A percentile compares a stretch with the other conserved stretches of the same genome.
Evolutionary conservation across 2,113 vertebrate genomes (phyloP).

Genomic region (Syngnathus floridae): DNA sequence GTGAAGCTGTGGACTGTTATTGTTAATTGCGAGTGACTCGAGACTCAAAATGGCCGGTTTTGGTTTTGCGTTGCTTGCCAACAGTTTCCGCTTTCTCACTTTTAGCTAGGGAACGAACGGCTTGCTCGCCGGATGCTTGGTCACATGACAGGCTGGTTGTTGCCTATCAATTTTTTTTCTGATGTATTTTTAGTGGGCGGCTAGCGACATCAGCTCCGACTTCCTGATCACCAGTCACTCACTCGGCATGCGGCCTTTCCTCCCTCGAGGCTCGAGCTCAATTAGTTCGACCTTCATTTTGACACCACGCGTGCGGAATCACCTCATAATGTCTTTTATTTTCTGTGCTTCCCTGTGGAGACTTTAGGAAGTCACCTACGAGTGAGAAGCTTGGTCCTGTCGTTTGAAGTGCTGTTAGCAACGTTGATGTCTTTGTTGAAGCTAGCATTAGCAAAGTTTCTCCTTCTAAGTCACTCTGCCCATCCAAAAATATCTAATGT

Average conservation of each 20-base stretch:
- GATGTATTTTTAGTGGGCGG: neutral
- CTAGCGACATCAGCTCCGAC: conserved; percentile 18
- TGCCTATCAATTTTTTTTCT: no score
- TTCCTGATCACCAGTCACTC: conserved; percentile 36
- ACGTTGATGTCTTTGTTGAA: no score
- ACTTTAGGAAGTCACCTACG: no score
- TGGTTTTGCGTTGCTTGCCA: neutral
- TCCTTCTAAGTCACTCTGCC: no score
- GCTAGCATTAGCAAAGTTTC: no score
- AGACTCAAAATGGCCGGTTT: neutral
- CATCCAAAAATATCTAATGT: no score
- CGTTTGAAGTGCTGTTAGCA: no score
- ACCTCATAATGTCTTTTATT: neutral
- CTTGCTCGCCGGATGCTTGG: conserved; percentile 16
- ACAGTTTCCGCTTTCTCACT: neutral
- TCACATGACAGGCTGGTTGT: neutral
- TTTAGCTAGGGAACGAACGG: neutral
- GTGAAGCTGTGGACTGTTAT: conserved; percentile 5
- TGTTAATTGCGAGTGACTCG: neutral
- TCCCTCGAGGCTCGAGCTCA: conserved; percentile 23
- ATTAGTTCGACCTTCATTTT: conserved; percentile 37
- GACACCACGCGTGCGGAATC: neutral
- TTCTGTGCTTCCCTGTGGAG: neutral
- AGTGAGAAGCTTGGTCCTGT: no score
- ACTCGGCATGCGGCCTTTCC: conserved; percentile 29